A percentile compares a stretch with the other conserved stretches of the same genome.
These are phyloP conservation scores for Tringa solitaria DNA, from an alignment of 2,113 vertebrate genomes.

Conservation along the genomic window DNA sequence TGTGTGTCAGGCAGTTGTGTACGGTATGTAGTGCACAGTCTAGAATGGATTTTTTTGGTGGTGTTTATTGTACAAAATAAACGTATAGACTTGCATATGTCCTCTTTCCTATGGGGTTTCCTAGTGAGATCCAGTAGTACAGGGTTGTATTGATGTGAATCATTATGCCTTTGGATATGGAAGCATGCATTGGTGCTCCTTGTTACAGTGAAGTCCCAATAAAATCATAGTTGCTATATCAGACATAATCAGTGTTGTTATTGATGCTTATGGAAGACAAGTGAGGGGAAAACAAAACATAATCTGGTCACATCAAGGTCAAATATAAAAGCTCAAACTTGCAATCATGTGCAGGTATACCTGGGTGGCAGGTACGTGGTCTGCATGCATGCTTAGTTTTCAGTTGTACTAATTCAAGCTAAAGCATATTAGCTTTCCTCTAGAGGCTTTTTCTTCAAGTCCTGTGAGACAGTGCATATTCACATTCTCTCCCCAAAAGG, in stretches of 20 bases:
- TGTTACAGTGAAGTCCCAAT: background rate
- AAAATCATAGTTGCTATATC: background rate
- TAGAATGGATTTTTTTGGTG: background rate
- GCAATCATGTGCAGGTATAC: background rate
- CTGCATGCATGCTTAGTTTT: background rate
- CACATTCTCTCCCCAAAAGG: background rate
- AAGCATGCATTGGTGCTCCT: background rate
- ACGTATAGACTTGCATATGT: accelerated
- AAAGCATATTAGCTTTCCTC: background rate
- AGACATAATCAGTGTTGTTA: background rate
- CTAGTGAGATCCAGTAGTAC: background rate
- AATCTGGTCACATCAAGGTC: background rate
- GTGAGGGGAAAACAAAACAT: too few relatives aligned
- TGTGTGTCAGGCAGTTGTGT: background rate
- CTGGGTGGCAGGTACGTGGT: background rate
- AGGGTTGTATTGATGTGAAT: background rate
- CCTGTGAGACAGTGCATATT: background rate
- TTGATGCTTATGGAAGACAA: background rate
- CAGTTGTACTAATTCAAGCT: background rate
- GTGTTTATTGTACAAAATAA: background rate
- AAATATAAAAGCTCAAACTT: background rate
- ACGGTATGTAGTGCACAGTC: background rate
- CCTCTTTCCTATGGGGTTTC: background rate
- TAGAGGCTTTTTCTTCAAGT: background rate
- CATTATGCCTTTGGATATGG: background rate